Evolutionary conservation across 2,113 vertebrate genomes (phyloP).

Genomic region (Cricetomys ansorgei): DNA sequence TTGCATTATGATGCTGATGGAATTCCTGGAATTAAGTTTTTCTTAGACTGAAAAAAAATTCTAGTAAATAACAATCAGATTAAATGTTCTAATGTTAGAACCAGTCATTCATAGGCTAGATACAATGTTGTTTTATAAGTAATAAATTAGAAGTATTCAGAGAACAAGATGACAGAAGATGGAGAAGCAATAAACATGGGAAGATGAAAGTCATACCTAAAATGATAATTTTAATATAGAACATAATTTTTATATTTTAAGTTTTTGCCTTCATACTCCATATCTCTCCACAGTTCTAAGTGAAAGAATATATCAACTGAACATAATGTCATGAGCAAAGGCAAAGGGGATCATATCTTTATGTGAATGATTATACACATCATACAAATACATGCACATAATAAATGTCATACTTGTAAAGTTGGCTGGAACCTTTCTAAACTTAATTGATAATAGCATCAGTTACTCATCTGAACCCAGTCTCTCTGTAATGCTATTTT

Average conservation of each 20-base stretch:
- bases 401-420: background rate
- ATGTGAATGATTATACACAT: background rate
- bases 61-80: background rate
- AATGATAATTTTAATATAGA: too few relatives aligned
- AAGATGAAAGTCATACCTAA: background rate
- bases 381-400: background rate
- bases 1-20: background rate
- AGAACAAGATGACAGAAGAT: background rate
- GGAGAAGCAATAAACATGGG: background rate
- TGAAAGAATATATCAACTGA: background rate
- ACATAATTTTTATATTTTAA: conserved; percentile 6
- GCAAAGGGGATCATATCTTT: background rate
- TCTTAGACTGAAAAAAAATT: conserved; percentile 13
- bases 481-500: background rate
- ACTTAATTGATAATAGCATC: background rate
- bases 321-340: background rate
- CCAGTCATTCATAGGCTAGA: background rate
- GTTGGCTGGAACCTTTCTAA: background rate
- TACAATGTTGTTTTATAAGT: background rate
- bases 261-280: background rate
- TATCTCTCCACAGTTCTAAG: background rate
- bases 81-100: background rate
- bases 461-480: background rate
- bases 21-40: background rate
- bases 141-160: background rate